Percentiles rank a stretch among this genome's conserved stretches.
Evolutionary conservation across 2,113 vertebrate genomes (phyloP).

Genomic region (Microcebus murinus): DNA sequence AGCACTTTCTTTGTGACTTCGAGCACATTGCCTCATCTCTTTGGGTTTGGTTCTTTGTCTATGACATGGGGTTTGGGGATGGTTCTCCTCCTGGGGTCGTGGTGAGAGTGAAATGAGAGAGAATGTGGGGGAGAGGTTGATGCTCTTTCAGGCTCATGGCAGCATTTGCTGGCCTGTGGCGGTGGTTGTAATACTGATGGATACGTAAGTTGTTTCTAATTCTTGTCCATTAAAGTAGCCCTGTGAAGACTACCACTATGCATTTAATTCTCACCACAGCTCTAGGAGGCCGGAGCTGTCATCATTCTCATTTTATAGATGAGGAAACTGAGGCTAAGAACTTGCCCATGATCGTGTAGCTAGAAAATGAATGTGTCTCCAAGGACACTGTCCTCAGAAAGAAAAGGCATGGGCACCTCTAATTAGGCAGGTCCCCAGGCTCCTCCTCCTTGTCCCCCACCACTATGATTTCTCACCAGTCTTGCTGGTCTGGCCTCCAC

Average conservation of each 20-base stretch:
- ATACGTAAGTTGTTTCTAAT: not conserved
- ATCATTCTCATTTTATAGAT: not conserved
- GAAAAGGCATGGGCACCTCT: not conserved
- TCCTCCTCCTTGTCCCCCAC: accelerated
- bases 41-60: not conserved
- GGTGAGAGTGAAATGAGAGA: not conserved
- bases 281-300: not conserved
- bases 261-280: not conserved
- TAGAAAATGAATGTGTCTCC: accelerated
- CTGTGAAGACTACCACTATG: accelerated
- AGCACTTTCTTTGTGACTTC: not conserved
- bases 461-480: accelerated
- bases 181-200: not conserved
- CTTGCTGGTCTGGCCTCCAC: not conserved
- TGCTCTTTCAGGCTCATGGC: accelerated
- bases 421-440: accelerated
- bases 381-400: not conserved
- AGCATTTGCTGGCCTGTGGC: accelerated
- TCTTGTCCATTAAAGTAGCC: not conserved
- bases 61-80: not conserved
- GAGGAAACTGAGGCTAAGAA: not conserved
- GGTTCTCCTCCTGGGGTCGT: not conserved
- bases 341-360: not conserved
- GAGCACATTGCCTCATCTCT: not conserved
- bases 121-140: no score